Evolutionary conservation across 2,888 invertebrate species (phyloP).

Genomic region (Operophtera brumata): DNA sequence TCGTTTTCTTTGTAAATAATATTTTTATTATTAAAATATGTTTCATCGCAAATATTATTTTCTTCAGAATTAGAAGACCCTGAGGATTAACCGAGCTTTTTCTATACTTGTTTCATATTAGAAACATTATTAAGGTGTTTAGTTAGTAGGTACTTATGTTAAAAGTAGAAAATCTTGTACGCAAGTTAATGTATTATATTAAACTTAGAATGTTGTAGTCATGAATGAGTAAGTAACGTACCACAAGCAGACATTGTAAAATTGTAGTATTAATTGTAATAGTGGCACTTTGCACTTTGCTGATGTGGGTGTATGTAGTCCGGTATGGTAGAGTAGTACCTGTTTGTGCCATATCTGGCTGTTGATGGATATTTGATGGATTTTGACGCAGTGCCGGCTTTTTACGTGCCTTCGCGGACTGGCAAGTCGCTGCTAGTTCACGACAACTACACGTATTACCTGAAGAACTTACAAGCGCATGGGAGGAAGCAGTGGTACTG

Average conservation of each 20-base stretch:
- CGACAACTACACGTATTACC: slow-evolving; percentile 73
- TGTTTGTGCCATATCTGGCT: slow-evolving; percentile 3
- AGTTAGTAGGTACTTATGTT: too few relatives aligned
- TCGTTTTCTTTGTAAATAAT: background rate
- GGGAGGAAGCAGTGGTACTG: slow-evolving; percentile 78
- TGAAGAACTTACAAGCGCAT: slow-evolving; percentile 75
- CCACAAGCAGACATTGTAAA: too few relatives aligned
- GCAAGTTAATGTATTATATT: too few relatives aligned
- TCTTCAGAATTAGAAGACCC: background rate
- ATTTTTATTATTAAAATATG: background rate
- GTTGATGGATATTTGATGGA: slow-evolving; percentile 25
- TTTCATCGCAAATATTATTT: background rate
- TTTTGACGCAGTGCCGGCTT: slow-evolving; percentile 58
- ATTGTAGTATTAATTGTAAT: too few relatives aligned
- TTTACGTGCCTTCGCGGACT: slow-evolving; percentile 77
- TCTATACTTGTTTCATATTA: background rate
- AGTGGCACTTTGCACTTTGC: background rate
- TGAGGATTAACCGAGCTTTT: too few relatives aligned
- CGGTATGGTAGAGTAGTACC: background rate
- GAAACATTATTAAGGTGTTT: background rate
- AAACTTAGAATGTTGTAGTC: too few relatives aligned
- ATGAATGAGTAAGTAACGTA: too few relatives aligned
- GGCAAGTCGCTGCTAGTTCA: slow-evolving; percentile 74
- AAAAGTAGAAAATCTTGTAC: too few relatives aligned
- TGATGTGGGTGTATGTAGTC: background rate